Evolutionary conservation across 2,797 vertebrate genomes (phyloP).

Genomic region (Gadopsis marmoratus): DNA sequence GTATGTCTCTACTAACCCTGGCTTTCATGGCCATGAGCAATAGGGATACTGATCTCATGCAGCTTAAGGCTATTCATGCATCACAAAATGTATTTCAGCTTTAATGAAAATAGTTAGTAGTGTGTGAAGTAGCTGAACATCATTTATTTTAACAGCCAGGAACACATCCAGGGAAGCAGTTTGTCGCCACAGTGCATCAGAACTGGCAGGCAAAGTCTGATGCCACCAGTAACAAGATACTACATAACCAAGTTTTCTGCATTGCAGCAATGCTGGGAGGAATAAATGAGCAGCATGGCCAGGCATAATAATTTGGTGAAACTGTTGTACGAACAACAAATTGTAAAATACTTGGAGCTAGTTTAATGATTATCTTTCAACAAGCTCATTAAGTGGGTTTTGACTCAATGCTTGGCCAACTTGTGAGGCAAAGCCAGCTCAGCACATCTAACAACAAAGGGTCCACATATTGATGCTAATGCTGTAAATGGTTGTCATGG

Average conservation of each 20-base stretch:
- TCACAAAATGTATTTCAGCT: slow-evolving; percentile 19
- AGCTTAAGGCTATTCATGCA: slow-evolving; percentile 24
- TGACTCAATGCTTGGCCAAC: slow-evolving; percentile 22
- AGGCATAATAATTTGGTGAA: slow-evolving; percentile 22
- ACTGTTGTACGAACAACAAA: slow-evolving; percentile 22
- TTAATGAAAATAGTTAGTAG: slow-evolving; percentile 20
- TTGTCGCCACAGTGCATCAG: slow-evolving; percentile 21
- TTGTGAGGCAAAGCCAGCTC: slow-evolving; percentile 24
- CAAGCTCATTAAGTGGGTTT: slow-evolving; percentile 26
- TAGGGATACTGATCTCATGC: slow-evolving; percentile 17
- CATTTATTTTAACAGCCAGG: slow-evolving; percentile 21
- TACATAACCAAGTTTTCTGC: slow-evolving; percentile 32
- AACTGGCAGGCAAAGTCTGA: slow-evolving; percentile 24
- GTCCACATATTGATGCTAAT: slow-evolving; percentile 44
- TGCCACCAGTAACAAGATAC: slow-evolving; percentile 39
- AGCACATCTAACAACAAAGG: slow-evolving; percentile 43
- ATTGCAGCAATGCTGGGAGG: slow-evolving; percentile 32
- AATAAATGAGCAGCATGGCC: slow-evolving; percentile 19
- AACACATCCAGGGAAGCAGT: slow-evolving; percentile 10
- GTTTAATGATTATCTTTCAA: slow-evolving; percentile 35
- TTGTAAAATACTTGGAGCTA: slow-evolving; percentile 14
- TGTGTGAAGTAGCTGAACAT: slow-evolving; percentile 33
- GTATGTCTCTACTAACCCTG: slow-evolving; percentile 15
- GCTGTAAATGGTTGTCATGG: slow-evolving; percentile 33
- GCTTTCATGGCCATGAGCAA: slow-evolving; percentile 4